phyloP scores from a whole-genome alignment of 1,140 invertebrate species.

The Rhynchophorus ferrugineus region DNA sequence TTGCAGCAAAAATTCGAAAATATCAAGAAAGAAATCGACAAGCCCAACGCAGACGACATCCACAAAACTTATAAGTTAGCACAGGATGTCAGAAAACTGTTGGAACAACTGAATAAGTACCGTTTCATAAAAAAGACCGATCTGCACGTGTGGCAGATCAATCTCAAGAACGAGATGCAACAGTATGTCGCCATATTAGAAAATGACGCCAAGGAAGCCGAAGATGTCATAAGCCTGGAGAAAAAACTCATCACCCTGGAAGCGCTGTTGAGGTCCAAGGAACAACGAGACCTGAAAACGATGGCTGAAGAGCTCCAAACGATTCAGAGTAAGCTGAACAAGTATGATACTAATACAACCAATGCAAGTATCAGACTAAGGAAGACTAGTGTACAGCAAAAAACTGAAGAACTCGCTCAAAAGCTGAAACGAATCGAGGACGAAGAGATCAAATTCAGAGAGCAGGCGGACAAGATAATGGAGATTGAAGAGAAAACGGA shows the following conservation, averaged over 20 bases:
- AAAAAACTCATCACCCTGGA: conserved; percentile 1
- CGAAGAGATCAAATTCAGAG: conserved; percentile 1
- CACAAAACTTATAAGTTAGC: conserved; percentile 9
- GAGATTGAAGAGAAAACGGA: conserved; percentile 14
- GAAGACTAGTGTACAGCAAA: conserved; percentile 9
- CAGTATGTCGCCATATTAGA: conserved; percentile 4
- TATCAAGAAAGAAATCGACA: conserved; percentile 17
- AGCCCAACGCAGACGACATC: conserved; percentile 1
- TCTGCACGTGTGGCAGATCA: conserved; percentile 3
- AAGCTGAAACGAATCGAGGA: conserved; percentile 8
- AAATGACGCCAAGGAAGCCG: conserved; percentile 8
- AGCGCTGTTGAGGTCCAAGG: not conserved
- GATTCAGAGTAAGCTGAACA: conserved; percentile 5
- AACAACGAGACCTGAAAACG: not conserved
- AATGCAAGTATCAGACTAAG: conserved; percentile 1
- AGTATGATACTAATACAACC: conserved; percentile 7
- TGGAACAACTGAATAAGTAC: conserved; percentile 5
- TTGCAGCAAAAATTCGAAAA: conserved; percentile 14
- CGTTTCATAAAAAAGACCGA: conserved; percentile 9
- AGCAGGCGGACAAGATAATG: conserved; percentile 9
- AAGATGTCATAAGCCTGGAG: conserved; percentile 11
- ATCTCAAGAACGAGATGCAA: conserved; percentile 12
- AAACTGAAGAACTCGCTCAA: not conserved
- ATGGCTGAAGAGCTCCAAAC: conserved; percentile 8
- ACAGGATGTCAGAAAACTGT: conserved; percentile 7